Base-by-base conservation (phyloP, 2,888 invertebrate species). In the Torymus aiolomorphi region DNA sequence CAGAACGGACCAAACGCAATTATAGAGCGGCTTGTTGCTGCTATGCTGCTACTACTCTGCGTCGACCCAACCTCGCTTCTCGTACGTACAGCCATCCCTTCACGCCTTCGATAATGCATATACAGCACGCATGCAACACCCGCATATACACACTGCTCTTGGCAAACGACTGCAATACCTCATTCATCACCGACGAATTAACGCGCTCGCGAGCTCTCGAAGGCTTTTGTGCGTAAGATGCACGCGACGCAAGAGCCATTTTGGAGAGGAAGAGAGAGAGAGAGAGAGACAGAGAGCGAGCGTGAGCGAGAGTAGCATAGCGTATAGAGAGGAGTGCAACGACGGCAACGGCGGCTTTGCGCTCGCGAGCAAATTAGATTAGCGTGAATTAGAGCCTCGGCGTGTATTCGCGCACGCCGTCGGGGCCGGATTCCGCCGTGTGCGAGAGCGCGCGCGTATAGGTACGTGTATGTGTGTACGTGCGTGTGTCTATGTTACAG, bases 291-390 rank as follows among this genome's bases (percentile, higher is more conserved):
- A 20, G 16, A 8, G 20, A 5, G 59, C 11, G 49, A 20, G 49
- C 10, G 49, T 49, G 51, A 3, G 3, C 5, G 31, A 4, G 4
- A 31, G 31, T 31, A 31, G 31, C 31, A 31, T 42, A 42, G 42
- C 42, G 42, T 42, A 42, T 8, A 49, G 57, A 52, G 31, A 16
- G 51, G 51, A 16, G 57, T 51, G 51, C 84, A 80, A 81, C 84
- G 80, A 84, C 81, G 82, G 51, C 84, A 80, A 81, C 84, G 80
- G 84, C 81, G 82, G 83, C 86, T 87, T 82, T 78, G 83, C 83
- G 80, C 83, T 85, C 83, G 74, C 83, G 80, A 76, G 83, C 83
- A 86, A 87, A 88, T 87, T 86, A 86, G 84, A 88, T 88, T 87
- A 87, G 84, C 85, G 84, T 83, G 86, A 87, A 87, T 87, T 87